Conservation (phyloP, 2,797 vertebrate species). For the Lithobates pipiens region DNA sequence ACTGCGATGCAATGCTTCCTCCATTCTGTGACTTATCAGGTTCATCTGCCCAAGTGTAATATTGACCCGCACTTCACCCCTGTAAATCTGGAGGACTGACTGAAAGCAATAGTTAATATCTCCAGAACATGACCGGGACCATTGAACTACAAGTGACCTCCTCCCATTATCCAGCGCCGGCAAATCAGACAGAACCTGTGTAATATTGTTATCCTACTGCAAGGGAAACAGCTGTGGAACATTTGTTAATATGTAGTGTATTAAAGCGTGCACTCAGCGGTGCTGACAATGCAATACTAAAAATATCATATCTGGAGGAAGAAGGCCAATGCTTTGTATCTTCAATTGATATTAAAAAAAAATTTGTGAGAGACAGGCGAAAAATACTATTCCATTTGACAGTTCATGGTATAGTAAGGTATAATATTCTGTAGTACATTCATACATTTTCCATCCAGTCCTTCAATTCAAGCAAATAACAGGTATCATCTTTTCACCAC, state of each 20-base stretch:
- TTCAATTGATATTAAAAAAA: neutral
- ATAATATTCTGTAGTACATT: neutral
- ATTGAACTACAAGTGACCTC: slow-evolving; percentile 67
- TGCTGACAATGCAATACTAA: slow-evolving; percentile 20
- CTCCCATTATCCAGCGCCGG: slow-evolving; percentile 50
- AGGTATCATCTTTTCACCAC: too few species aligned
- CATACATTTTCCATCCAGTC: neutral
- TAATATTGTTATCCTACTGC: slow-evolving; percentile 47
- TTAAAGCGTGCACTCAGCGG: neutral
- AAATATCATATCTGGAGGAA: slow-evolving; percentile 12
- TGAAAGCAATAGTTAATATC: slow-evolving; percentile 71
- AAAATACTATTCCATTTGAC: neutral
- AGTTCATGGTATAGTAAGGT: neutral
- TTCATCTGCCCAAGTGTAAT: slow-evolving; percentile 63
- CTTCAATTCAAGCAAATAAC: too few species aligned
- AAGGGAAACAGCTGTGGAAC: slow-evolving; percentile 34
- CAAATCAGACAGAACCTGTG: slow-evolving; percentile 43
- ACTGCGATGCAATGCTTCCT: slow-evolving; percentile 65
- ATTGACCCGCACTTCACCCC: slow-evolving; percentile 68
- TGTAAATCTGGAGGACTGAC: slow-evolving; percentile 74
- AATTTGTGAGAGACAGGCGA: neutral
- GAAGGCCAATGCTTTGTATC: neutral
- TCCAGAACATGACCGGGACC: slow-evolving; percentile 63
- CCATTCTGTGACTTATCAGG: slow-evolving; percentile 64
- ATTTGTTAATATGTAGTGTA: slow-evolving; percentile 22